These are phyloP conservation scores for Choristoneura rosaceana DNA, from an alignment of 2,888 invertebrate genomes.

Conservation along the genomic window DNA sequence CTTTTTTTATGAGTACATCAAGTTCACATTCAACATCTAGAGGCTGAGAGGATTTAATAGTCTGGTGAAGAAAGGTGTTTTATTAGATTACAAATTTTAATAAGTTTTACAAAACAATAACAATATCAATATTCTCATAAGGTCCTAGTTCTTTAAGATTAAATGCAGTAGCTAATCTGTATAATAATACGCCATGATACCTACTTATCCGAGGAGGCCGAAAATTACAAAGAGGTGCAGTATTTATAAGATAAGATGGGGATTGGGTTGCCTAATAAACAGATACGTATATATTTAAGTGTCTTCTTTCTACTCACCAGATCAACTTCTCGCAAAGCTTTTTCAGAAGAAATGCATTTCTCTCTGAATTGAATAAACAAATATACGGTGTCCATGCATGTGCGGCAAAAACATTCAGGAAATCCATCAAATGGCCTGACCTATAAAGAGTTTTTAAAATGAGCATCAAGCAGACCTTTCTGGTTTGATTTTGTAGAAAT, in stretches of 20 bases:
- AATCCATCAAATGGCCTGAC: conserved; percentile 16
- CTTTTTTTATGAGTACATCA: conserved; percentile 12
- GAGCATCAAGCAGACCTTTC: background rate
- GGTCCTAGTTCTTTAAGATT: no score
- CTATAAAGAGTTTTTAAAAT: conserved; percentile 17
- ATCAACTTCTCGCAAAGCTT: conserved; percentile 9
- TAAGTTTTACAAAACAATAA: background rate
- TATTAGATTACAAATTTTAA: background rate
- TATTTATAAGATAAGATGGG: no score
- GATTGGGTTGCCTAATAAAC: no score
- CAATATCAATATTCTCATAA: no score
- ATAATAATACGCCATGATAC: no score
- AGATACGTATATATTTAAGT: no score
- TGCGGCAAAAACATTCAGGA: conserved; percentile 21
- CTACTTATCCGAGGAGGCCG: no score
- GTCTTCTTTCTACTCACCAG: background rate
- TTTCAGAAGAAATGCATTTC: conserved; percentile 31
- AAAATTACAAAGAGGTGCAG: no score
- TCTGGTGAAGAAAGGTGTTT: background rate
- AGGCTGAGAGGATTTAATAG: background rate
- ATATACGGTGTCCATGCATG: conserved; percentile 19
- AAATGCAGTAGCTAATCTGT: no score
- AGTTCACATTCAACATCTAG: background rate
- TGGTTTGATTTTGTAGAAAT: background rate
- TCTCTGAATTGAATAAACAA: conserved; percentile 22